phyloP scores from a whole-genome alignment of 2,113 vertebrate genomes.

The Osmerus eperlanus region DNA sequence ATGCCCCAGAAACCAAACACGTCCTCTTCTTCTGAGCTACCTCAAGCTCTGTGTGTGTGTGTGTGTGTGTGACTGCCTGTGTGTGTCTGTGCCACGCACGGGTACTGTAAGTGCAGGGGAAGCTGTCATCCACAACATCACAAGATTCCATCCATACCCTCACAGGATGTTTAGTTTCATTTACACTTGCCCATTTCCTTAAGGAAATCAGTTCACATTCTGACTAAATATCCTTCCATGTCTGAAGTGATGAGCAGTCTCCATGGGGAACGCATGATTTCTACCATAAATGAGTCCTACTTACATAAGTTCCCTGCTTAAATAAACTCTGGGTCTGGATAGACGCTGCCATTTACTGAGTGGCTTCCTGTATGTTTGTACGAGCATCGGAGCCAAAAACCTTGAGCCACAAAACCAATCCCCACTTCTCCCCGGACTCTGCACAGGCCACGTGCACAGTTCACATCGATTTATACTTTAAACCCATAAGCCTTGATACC shows the following conservation, averaged over 20 bases:
- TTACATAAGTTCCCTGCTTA: constrained; percentile 61
- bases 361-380: constrained; percentile 71
- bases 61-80: background rate
- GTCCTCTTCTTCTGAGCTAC: background rate
- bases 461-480: too few species aligned
- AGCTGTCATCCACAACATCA: background rate
- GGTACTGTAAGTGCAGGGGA: too few species aligned
- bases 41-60: background rate
- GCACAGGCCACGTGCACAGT: background rate
- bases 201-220: constrained; percentile 32
- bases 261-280: constrained; percentile 39
- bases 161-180: constrained; percentile 21
- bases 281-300: constrained; percentile 44
- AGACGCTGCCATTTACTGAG: constrained; percentile 49
- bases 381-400: constrained; percentile 59
- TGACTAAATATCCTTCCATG: constrained; percentile 38
- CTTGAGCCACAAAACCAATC: constrained; percentile 52
- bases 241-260: constrained; percentile 32
- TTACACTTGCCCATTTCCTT: constrained; percentile 34
- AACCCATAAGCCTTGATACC: too few species aligned
- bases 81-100: background rate
- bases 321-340: constrained; percentile 51
- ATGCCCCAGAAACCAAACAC: background rate
- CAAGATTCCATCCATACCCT: background rate
- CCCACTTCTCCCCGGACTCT: constrained; percentile 22